Percentiles rank a stretch among this genome's conserved stretches.
Evolutionary conservation across 2,888 invertebrate genomes (phyloP).

Genomic region (Brachylomia viminalis): DNA sequence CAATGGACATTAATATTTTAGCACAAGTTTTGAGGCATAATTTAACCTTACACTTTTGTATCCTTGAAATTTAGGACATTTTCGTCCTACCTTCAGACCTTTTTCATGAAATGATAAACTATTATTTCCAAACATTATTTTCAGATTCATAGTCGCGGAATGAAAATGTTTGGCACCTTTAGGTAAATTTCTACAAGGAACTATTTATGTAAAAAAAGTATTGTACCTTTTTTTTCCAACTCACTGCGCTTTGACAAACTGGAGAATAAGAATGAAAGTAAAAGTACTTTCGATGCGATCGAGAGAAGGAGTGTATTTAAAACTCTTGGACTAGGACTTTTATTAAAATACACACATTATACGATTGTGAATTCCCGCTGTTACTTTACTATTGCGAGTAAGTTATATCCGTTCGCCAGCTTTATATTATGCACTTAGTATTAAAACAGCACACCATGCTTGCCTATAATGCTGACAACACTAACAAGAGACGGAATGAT

Average conservation of each 20-base stretch:
- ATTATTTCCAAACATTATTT: slow-evolving; percentile 20
- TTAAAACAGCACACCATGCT: too few relatives aligned
- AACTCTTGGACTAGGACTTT: not conserved
- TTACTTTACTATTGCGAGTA: not conserved
- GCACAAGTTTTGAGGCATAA: slow-evolving; percentile 28
- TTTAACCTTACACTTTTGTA: slow-evolving; percentile 41
- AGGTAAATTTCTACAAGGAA: not conserved
- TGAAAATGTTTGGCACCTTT: not conserved
- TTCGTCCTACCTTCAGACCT: slow-evolving; percentile 10
- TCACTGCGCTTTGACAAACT: not conserved
- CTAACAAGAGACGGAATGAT: too few relatives aligned
- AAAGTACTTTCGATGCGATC: not conserved
- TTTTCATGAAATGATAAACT: slow-evolving; percentile 31
- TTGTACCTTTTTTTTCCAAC: not conserved
- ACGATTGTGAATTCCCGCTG: not conserved
- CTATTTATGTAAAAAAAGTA: not conserved
- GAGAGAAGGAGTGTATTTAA: not conserved
- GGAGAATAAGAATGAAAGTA: not conserved
- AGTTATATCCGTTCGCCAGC: not conserved
- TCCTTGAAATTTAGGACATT: slow-evolving; percentile 42
- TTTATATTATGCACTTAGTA: too few relatives aligned
- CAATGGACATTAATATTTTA: slow-evolving; percentile 32
- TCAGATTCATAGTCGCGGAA: not conserved
- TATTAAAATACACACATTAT: too few relatives aligned
- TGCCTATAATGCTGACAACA: too few relatives aligned